Base-by-base conservation (phyloP, 2,797 vertebrate genomes). In the Chelonia mydas region DNA sequence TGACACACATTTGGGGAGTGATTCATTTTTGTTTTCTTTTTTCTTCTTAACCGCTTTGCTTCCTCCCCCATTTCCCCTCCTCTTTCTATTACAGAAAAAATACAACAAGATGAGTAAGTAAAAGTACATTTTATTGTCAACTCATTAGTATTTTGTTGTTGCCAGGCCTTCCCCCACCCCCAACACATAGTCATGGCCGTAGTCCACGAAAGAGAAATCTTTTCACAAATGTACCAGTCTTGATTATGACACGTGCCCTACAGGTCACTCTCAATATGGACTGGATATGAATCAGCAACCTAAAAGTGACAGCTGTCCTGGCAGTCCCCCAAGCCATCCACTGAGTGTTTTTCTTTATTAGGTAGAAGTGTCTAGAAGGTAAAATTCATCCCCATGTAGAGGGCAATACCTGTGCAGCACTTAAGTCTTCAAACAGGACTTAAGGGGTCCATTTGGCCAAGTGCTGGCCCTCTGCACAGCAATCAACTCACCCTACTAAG, bases 361-460 rank as follows among this genome's bases (percentile, higher is more conserved):
- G 28, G 27, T 8, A 77, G 45, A 77, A 31, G 74, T 31, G 74
- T 25, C 74, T 49, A 77, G 27, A 47, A 47, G 74, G 12, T 77
- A 77, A 76, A 76, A 76, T 47, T 45, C 25, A 76, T 25, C 23
- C 12, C 11, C 25, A 27, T 76, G 2, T 27, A 25, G 28, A 31
- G 27, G 74, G 74, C 31, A 31, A 49, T 49, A 49, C 37, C 68
- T 47, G 23, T 27, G 25, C 25, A 76, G 25, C 72, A 28, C 25
- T 25, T 47, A 76, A 68, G n/a, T 89, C 95, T 83, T 96, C 93
- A 89, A 84, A 88, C 77, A 55, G 74, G 92, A 80, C 86, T 55
- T 33, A 21, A 88, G 55, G 59, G 83, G 6, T 45, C 12, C 13
- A 78, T 92, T 68, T 81, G 76, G 2, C 54, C 53, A 61, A 27